phyloP scores from a whole-genome alignment of 2,797 vertebrate species.

The Sebastes iracundus region DNA sequence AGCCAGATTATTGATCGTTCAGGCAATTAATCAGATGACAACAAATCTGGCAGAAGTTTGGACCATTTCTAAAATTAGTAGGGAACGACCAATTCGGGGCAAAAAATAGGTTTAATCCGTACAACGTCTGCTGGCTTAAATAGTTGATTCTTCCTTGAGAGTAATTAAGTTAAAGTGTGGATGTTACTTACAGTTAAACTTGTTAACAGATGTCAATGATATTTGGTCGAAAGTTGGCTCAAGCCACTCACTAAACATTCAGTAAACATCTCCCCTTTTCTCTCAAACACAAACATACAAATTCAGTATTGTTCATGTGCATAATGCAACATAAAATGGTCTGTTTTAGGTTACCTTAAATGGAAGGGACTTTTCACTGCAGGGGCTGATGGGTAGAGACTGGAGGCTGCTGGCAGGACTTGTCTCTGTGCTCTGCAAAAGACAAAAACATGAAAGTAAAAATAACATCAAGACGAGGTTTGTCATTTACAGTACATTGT shows the following conservation, averaged over 20 bases:
- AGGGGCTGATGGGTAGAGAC: constrained; percentile 95
- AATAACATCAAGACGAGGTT: neutral
- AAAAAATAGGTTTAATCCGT: neutral
- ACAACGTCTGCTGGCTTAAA: neutral
- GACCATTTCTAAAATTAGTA: neutral
- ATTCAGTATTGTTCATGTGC: neutral
- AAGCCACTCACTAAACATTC: neutral
- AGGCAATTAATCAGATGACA: neutral
- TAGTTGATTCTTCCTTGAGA: neutral
- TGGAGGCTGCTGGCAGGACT: constrained; percentile 94
- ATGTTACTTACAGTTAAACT: neutral
- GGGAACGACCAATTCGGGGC: neutral
- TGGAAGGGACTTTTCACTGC: constrained; percentile 89
- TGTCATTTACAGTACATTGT: neutral
- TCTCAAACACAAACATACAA: neutral
- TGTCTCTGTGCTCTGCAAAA: constrained; percentile 91
- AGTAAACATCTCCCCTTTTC: neutral
- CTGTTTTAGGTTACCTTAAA: constrained; percentile 89
- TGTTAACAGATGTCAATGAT: neutral
- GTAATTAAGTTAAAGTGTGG: neutral
- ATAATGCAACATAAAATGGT: neutral
- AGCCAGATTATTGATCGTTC: neutral
- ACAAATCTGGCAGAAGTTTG: neutral
- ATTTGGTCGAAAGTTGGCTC: neutral
- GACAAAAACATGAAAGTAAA: constrained; percentile 31